Evolutionary conservation across 2,113 vertebrate species (phyloP).

Genomic region (Phalacrocorax brasilianus): DNA sequence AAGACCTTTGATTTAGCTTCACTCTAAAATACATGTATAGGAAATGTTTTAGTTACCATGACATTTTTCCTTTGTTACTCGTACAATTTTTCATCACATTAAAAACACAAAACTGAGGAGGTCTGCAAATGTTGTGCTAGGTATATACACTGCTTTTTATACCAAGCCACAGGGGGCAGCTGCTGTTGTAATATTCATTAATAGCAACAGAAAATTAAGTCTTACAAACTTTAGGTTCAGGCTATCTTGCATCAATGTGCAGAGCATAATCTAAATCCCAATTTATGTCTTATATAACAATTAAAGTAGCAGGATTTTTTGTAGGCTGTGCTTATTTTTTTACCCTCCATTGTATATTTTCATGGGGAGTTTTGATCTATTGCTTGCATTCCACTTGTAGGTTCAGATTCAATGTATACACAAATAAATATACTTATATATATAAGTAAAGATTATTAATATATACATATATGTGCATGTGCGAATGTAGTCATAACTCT

Average conservation of each 20-base stretch:
- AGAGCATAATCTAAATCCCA: conserved; percentile 54
- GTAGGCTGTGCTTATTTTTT: background rate
- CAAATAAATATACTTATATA: background rate
- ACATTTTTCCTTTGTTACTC: conserved; percentile 82
- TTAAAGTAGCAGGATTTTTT: conserved; percentile 46
- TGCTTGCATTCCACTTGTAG: background rate
- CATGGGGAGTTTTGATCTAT: background rate
- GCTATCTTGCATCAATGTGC: conserved; percentile 38
- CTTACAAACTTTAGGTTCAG: conserved; percentile 70
- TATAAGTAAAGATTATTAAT: background rate
- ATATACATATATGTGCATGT: background rate
- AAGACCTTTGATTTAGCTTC: conserved; percentile 84
- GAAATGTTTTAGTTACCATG: conserved; percentile 85
- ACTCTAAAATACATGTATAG: conserved; percentile 80
- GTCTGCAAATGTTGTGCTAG: conserved; percentile 81
- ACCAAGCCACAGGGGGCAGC: conserved; percentile 65
- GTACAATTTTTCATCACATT: conserved; percentile 83
- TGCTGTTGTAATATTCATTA: conserved; percentile 77
- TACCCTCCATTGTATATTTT: background rate
- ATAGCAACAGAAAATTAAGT: conserved; percentile 79
- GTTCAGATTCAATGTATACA: background rate
- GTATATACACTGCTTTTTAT: conserved; percentile 75
- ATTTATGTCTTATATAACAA: conserved; percentile 45
- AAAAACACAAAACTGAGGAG: conserved; percentile 82
- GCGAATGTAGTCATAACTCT: conserved; percentile 8